phyloP scores from a whole-genome alignment of 2,888 invertebrate genomes.

The Dorcus hopei region DNA sequence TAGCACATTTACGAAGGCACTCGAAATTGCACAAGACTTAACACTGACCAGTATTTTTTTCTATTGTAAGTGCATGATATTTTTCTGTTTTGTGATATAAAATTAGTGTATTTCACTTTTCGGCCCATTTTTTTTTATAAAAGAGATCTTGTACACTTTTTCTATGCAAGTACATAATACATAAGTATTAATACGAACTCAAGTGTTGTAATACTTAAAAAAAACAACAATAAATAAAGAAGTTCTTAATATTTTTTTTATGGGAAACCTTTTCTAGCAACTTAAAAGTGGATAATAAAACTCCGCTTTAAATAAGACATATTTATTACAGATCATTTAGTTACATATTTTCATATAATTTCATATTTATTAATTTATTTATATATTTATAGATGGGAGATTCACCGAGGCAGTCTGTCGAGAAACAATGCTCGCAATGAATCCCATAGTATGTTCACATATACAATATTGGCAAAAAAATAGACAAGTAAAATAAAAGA shows the following conservation, averaged over 20 bases:
- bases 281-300: neutral
- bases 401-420: slow-evolving; percentile 41
- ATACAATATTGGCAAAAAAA: slow-evolving; percentile 45
- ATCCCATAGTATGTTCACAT: slow-evolving; percentile 42
- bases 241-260: too few relatives aligned
- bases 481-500: slow-evolving; percentile 39
- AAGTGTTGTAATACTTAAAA: too few relatives aligned
- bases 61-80: too few relatives aligned
- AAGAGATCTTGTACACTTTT: too few relatives aligned
- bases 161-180: too few relatives aligned
- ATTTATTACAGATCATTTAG: slow-evolving; percentile 47
- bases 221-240: too few relatives aligned
- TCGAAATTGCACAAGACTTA: slow-evolving; percentile 31
- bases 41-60: too few relatives aligned
- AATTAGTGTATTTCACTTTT: too few relatives aligned
- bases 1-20: slow-evolving; percentile 36
- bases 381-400: slow-evolving; percentile 48
- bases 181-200: too few relatives aligned
- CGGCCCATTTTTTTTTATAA: too few relatives aligned
- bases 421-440: slow-evolving; percentile 36
- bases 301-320: slow-evolving; percentile 41
- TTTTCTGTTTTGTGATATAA: too few relatives aligned
- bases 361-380: slow-evolving; percentile 45
- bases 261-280: too few relatives aligned
- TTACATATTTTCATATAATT: slow-evolving; percentile 48